Evolutionary conservation across 2,888 invertebrate genomes (phyloP).

Genomic region (Isoperla grammatica): DNA sequence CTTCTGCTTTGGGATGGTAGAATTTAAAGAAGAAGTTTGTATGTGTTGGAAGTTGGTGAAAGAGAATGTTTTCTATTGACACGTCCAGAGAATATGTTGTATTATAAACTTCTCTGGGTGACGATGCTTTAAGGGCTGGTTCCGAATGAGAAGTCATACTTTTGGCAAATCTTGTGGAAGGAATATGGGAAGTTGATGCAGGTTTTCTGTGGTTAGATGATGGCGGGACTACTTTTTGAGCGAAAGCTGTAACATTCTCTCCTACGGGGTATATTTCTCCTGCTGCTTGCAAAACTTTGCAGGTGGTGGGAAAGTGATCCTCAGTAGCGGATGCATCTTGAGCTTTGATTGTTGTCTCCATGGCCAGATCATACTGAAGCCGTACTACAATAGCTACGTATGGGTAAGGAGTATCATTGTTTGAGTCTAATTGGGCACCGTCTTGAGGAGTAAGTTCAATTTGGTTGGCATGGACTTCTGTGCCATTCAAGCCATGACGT

Average conservation of each 20-base stretch:
- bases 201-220: neutral
- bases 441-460: too few relatives aligned
- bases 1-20: conserved; percentile 41
- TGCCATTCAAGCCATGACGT: neutral
- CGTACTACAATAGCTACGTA: too few relatives aligned
- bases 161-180: neutral
- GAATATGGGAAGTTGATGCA: neutral
- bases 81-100: neutral
- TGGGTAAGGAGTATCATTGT: too few relatives aligned
- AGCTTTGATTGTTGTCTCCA: too few relatives aligned
- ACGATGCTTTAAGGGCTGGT: neutral
- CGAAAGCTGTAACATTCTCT: neutral
- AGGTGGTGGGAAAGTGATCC: too few relatives aligned
- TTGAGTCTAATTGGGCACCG: too few relatives aligned
- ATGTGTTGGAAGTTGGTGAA: neutral
- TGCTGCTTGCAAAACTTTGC: neutral
- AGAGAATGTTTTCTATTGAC: conserved; percentile 1
- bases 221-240: neutral
- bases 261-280: neutral
- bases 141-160: neutral
- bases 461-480: neutral
- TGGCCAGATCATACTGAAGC: too few relatives aligned
- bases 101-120: neutral
- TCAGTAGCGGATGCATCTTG: too few relatives aligned
- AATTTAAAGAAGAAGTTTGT: conserved; percentile 36